phyloP scores from a whole-genome alignment of 2,888 invertebrate species.

The Melanargia galathea region DNA sequence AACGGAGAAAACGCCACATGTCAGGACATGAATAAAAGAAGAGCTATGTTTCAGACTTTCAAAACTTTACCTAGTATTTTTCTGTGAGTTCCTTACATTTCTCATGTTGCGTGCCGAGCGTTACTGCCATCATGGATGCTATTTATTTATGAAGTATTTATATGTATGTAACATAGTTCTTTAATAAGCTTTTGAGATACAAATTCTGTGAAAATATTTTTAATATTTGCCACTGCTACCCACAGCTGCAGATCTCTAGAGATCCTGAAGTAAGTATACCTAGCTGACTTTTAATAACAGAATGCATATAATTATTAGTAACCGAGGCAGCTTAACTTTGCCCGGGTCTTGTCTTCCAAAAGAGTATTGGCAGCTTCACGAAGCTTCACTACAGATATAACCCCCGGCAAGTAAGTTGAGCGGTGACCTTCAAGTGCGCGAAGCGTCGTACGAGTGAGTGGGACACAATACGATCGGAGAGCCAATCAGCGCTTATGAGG shows the following conservation, averaged over 20 bases:
- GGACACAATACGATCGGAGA: too few relatives aligned
- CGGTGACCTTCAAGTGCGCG: too few relatives aligned
- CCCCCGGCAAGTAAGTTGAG: too few relatives aligned
- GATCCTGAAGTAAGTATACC: neutral
- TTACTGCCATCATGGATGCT: constrained; percentile 23
- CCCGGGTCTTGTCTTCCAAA: too few relatives aligned
- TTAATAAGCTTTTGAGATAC: neutral
- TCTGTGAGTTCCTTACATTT: constrained; percentile 64
- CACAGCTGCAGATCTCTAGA: neutral
- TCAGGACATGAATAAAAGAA: constrained; percentile 80
- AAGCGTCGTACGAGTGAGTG: too few relatives aligned
- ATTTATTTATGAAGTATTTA: too few relatives aligned
- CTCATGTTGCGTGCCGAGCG: constrained; percentile 50
- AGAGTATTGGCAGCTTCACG: too few relatives aligned
- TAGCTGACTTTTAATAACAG: too few relatives aligned
- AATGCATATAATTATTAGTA: too few relatives aligned
- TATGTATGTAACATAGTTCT: neutral
- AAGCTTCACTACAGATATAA: too few relatives aligned
- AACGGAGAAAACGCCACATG: constrained; percentile 75
- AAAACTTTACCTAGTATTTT: constrained; percentile 75
- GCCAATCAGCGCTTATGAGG: too few relatives aligned
- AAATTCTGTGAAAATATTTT: neutral
- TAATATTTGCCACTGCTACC: neutral
- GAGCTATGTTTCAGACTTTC: constrained; percentile 79
- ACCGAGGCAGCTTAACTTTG: too few relatives aligned